A percentile compares a stretch with the other conserved stretches of the same genome.
Conservation (phyloP, 2,888 invertebrate genomes). For the Drosophila borealis region DNA sequence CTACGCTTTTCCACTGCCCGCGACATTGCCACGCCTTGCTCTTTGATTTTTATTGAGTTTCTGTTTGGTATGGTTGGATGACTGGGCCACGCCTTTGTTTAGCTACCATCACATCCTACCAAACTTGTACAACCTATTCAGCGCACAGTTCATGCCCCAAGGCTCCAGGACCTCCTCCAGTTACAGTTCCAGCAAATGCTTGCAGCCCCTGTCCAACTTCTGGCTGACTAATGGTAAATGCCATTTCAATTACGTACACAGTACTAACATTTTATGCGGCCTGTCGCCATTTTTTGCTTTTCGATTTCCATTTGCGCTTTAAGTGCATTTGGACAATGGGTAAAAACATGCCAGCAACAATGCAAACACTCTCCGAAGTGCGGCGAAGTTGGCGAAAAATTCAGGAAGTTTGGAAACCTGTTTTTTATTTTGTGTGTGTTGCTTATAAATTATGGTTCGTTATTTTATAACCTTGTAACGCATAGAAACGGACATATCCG, state of each 20-base stretch:
- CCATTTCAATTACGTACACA: conserved; percentile 78
- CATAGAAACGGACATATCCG: no score
- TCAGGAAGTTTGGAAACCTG: conserved; percentile 7
- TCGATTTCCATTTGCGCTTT: conserved; percentile 73
- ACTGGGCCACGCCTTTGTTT: conserved; percentile 65
- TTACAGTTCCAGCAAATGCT: not conserved
- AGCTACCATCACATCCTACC: conserved; percentile 34
- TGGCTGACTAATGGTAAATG: conserved; percentile 73
- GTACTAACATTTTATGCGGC: conserved; percentile 79
- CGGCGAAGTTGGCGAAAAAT: conserved; percentile 5
- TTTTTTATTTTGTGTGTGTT: conserved; percentile 1
- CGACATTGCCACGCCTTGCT: conserved; percentile 71
- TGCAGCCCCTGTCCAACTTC: conserved; percentile 3
- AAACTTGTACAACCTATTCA: conserved; percentile 11
- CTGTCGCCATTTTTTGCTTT: conserved; percentile 65
- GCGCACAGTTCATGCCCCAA: conserved; percentile 16
- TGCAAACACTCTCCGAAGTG: conserved; percentile 22
- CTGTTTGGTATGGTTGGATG: conserved; percentile 59
- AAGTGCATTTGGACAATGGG: conserved; percentile 67
- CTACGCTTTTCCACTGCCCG: conserved; percentile 27
- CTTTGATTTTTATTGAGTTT: conserved; percentile 77
- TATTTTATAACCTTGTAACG: no score
- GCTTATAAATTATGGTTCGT: not conserved
- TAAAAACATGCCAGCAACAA: conserved; percentile 40
- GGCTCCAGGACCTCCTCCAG: conserved; percentile 19